Evolutionary conservation across 2,797 vertebrate species (phyloP), one percentile per base, ranked within the genome.

Genomic region (Crenichthys baileyi): DNA sequence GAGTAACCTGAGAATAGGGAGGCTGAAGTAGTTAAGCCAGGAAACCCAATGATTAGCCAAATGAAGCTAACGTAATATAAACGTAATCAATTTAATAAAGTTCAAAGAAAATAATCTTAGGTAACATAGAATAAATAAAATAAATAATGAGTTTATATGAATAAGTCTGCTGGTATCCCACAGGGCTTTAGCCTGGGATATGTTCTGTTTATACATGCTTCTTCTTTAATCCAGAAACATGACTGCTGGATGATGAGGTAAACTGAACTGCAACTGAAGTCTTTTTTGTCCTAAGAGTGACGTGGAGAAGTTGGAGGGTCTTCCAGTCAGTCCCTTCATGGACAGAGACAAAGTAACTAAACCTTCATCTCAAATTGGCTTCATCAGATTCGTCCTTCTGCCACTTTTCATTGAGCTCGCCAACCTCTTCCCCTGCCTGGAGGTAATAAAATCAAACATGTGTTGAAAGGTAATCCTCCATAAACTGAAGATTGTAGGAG

Each of bases 281-380:
- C 31, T 55, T 76, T 76, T 48, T 20, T 5, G 3, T 56, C 1
- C 1, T 0, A 85, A 96, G 95, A 96, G 96, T 87, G 96, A 96
- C 56, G 87, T 94, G 93, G 96, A 96, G 85, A 96, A 96, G 85
- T 85, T 96, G 5, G 95, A 96, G 80, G 96, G 96, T 51, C 95
- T 96, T 22, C 96, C 95, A 2, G 95, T 96, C 16, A 95, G 94
- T 9, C 95, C 96, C 3, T 96, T 96, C 88, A 96, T 96, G 96
- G 96, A 96, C 78, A 92, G 95, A 68, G 96, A 96, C 88, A 96
- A 96, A 86, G 95, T 96, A 13, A 96, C 93, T 79, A 96, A 96
- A 80, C 95, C 95, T 0, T 96, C 95, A 1, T 96, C 95, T 79
- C 95, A 96, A 80, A 96, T 95, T 0, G 94, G 95, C 67, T 96